Conservation (phyloP, 1,140 invertebrate species). For the Archivesica marissinica region DNA sequence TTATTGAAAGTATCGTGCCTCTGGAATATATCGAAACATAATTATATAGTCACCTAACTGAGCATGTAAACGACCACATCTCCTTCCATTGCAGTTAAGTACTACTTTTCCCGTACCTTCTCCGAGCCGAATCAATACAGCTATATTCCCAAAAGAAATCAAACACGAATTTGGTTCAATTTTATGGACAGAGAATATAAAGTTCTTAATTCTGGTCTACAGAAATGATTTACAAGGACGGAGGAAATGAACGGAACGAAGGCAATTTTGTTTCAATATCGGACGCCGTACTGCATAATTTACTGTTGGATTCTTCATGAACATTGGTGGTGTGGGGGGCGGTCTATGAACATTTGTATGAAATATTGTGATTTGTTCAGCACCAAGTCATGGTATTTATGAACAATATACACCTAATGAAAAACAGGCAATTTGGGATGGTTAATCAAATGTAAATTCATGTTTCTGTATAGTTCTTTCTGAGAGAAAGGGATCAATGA, state of each 20-base stretch:
- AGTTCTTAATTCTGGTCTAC: constrained; percentile 32
- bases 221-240: constrained; percentile 23
- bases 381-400: too few relatives aligned
- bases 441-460: too few relatives aligned
- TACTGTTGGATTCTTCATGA: too few relatives aligned
- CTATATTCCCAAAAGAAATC: constrained; percentile 47
- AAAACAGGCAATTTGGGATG: too few relatives aligned
- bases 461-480: too few relatives aligned
- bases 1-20: not conserved
- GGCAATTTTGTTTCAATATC: not conserved
- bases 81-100: not conserved
- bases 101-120: not conserved
- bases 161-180: constrained; percentile 38
- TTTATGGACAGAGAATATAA: constrained; percentile 46
- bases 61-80: constrained; percentile 8
- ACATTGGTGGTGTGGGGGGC: too few relatives aligned
- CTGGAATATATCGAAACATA: constrained; percentile 15
- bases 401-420: too few relatives aligned
- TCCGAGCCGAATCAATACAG: constrained; percentile 2
- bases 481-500: too few relatives aligned
- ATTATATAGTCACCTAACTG: not conserved
- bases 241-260: constrained; percentile 7
- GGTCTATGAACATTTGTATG: too few relatives aligned
- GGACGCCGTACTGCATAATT: too few relatives aligned
- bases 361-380: too few relatives aligned